These are phyloP conservation scores for Aleadryas rufinucha DNA, from an alignment of 2,113 vertebrate genomes.

Conservation along the genomic window DNA sequence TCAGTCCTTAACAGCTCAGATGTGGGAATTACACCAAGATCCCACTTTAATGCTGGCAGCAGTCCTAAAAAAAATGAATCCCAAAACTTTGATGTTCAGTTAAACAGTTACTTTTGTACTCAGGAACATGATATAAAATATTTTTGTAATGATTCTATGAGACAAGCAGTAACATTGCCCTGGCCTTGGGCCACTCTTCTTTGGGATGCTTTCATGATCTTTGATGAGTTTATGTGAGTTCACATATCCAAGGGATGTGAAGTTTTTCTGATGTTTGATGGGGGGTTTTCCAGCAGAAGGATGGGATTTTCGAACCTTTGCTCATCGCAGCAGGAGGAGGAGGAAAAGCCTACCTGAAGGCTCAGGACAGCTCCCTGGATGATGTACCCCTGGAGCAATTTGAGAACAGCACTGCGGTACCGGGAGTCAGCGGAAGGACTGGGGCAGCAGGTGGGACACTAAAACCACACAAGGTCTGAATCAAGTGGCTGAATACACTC, in stretches of 20 bases:
- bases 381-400: slow-evolving; percentile 76
- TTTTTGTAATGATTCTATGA: neutral
- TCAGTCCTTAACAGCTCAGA: neutral
- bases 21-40: neutral
- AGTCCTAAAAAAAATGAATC: neutral
- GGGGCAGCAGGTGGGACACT: slow-evolving; percentile 61
- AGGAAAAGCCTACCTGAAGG: slow-evolving; percentile 86
- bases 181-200: neutral
- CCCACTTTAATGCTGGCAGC: neutral
- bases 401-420: slow-evolving; percentile 76
- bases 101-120: neutral
- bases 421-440: slow-evolving; percentile 77
- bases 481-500: neutral
- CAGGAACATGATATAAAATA: neutral
- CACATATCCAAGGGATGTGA: neutral
- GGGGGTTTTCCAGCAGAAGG: slow-evolving; percentile 74
- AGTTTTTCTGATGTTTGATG: slow-evolving; percentile 54
- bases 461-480: neutral
- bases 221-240: neutral
- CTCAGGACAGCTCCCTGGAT: slow-evolving; percentile 71
- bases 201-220: neutral
- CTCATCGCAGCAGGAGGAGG: slow-evolving; percentile 89
- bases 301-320: slow-evolving; percentile 78
- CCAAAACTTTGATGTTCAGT: neutral
- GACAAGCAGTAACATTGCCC: neutral